A percentile compares a stretch with the other conserved stretches of the same genome.
Conservation (phyloP, 1,140 invertebrate species). For the Holotrichia oblita region DNA sequence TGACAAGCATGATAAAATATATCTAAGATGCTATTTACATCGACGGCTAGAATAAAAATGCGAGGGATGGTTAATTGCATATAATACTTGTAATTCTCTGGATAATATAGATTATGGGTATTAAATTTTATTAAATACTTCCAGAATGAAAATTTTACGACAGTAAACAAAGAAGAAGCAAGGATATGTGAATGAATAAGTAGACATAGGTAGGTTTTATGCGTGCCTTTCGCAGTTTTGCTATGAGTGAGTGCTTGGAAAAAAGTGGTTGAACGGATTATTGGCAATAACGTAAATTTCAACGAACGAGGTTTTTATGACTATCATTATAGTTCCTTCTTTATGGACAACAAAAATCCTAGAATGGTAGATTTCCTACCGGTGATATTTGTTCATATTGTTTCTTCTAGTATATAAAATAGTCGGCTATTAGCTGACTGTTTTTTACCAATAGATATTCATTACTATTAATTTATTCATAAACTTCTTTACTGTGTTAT, state of each 20-base stretch:
- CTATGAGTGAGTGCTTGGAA: background rate
- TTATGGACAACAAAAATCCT: background rate
- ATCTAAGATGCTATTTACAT: background rate
- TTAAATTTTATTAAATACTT: background rate
- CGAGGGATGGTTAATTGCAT: background rate
- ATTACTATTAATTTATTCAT: too few relatives aligned
- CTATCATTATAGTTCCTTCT: background rate
- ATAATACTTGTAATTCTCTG: background rate
- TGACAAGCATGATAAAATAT: background rate
- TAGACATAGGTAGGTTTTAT: background rate
- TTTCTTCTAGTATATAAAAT: background rate
- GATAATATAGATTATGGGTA: background rate
- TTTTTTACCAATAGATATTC: background rate
- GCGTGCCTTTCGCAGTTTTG: background rate
- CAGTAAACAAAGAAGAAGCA: background rate
- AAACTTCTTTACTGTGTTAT: too few relatives aligned
- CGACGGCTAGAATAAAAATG: background rate
- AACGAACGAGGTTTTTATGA: constrained; percentile 5
- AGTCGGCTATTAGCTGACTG: background rate
- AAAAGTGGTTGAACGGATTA: constrained; percentile 6
- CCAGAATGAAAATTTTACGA: background rate
- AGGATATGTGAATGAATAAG: background rate
- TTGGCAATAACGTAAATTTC: constrained; percentile 5
- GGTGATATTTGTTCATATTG: background rate
- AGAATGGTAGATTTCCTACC: background rate